phyloP scores from a whole-genome alignment of 37 sponge, comb jelly and placozoan species.

The Diacarnus erythraeanus region DNA sequence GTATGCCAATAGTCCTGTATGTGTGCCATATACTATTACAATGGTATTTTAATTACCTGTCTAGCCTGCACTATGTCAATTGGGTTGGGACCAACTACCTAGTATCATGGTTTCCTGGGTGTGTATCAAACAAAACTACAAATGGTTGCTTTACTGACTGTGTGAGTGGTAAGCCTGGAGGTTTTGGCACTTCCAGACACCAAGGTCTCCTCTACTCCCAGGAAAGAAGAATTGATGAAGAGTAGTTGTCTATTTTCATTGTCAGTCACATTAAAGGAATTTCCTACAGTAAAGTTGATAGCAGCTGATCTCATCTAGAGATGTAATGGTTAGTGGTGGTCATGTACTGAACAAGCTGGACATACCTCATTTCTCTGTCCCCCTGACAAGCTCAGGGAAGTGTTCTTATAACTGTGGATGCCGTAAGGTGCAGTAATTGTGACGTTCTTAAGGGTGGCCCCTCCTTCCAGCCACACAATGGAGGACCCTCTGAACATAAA shows the following conservation, averaged over 20 bases:
- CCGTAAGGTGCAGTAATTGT: slow-evolving; percentile 1
- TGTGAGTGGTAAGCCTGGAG: not conserved
- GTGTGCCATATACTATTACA: no score
- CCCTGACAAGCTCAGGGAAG: not conserved
- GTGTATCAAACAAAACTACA: not conserved
- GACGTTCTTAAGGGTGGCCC: slow-evolving; percentile 23
- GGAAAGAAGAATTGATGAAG: not conserved
- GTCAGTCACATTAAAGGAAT: not conserved
- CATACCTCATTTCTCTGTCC: not conserved
- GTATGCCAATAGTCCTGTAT: no score
- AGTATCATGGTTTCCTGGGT: no score
- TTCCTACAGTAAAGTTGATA: not conserved
- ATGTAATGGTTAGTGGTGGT: not conserved
- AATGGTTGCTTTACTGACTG: not conserved
- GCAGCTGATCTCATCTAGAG: not conserved
- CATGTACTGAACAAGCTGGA: no score
- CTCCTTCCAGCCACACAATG: slow-evolving; percentile 21
- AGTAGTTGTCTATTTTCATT: not conserved
- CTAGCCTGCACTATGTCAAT: no score
- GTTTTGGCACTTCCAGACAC: not conserved
- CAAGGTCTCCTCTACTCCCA: not conserved
- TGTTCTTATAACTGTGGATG: not conserved
- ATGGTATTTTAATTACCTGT: no score
- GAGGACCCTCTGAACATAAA: slow-evolving; percentile 25
- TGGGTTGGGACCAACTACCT: no score